These are phyloP conservation scores for Triplophysa siluroides DNA, from an alignment of 2,113 vertebrate species.

Conservation along the genomic window DNA sequence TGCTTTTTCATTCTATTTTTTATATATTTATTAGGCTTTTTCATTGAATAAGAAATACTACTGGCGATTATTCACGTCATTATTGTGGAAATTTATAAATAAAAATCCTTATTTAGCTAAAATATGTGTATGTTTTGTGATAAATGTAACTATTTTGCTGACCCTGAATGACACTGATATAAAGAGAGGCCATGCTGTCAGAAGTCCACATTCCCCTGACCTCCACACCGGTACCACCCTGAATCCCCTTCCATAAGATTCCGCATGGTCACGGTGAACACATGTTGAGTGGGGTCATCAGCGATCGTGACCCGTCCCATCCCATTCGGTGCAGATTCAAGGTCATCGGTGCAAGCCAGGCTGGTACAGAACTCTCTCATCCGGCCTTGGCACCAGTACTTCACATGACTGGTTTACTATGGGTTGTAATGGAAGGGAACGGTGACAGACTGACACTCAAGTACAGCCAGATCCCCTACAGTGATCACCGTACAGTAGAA, in stretches of 20 bases:
- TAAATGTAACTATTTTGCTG: conserved; percentile 40
- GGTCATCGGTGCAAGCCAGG: conserved; percentile 65
- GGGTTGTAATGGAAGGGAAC: conserved; percentile 71
- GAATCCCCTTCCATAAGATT: conserved; percentile 61
- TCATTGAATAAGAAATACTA: too few relatives aligned
- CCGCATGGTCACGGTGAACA: conserved; percentile 72
- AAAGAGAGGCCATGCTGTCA: conserved; percentile 56
- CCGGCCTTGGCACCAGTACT: conserved; percentile 74
- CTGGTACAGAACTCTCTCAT: conserved; percentile 67
- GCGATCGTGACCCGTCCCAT: conserved; percentile 59
- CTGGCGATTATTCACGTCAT: too few relatives aligned
- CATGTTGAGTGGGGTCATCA: conserved; percentile 66
- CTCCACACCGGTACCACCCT: conserved; percentile 76
- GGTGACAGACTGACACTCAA: conserved; percentile 65
- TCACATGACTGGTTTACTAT: conserved; percentile 67
- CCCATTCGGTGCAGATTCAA: neutral
- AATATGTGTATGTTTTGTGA: too few relatives aligned
- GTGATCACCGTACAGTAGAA: conserved; percentile 54
- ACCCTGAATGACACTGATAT: conserved; percentile 72
- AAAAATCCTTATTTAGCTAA: too few relatives aligned
- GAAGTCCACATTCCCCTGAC: conserved; percentile 60
- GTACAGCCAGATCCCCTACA: conserved; percentile 42
- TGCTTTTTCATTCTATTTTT: too few relatives aligned
- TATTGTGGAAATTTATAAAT: too few relatives aligned
- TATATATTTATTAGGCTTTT: too few relatives aligned